Percentiles rank a stretch among this genome's conserved stretches.
These are phyloP conservation scores for Sylvicola cinctus DNA, from an alignment of 2,888 invertebrate species.

Conservation along the genomic window DNA sequence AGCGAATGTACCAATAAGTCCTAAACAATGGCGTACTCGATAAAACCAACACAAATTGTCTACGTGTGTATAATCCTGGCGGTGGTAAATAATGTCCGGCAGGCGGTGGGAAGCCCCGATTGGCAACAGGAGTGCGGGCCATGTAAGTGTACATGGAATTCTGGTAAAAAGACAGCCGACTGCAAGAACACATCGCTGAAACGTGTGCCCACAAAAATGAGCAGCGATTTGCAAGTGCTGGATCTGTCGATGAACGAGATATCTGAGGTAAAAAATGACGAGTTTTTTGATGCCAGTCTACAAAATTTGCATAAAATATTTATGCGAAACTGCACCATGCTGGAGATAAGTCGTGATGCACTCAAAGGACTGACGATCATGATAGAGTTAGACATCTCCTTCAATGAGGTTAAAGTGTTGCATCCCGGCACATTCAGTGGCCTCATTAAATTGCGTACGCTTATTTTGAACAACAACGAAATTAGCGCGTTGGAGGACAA, in stretches of 20 bases:
- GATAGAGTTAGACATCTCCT: conserved; percentile 64
- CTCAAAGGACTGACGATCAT: conserved; percentile 55
- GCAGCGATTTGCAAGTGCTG: conserved; percentile 47
- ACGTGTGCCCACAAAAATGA: conserved; percentile 49
- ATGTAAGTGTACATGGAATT: conserved; percentile 72
- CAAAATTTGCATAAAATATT: conserved; percentile 65
- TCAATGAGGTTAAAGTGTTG: conserved; percentile 43
- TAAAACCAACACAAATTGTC: too few relatives aligned
- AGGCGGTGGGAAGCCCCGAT: conserved; percentile 13
- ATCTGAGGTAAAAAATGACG: conserved; percentile 39
- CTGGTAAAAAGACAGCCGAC: conserved; percentile 66
- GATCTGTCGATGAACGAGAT: conserved; percentile 53
- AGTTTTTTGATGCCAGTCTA: conserved; percentile 46
- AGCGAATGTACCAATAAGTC: too few relatives aligned
- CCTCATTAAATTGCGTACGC: conserved; percentile 45
- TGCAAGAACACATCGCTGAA: conserved; percentile 46
- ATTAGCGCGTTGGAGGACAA: conserved; percentile 50
- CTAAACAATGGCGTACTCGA: too few relatives aligned
- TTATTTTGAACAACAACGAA: conserved; percentile 54
- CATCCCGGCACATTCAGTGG: conserved; percentile 49
- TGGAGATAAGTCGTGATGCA: conserved; percentile 50
- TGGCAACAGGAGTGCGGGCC: conserved; percentile 21
- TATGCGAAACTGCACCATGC: conserved; percentile 51
- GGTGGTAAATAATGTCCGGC: too few relatives aligned
- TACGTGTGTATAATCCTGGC: too few relatives aligned